Evolutionary conservation across 2,797 vertebrate genomes (phyloP), one percentile per base, ranked within the genome.

Genomic region (Pseudomugil tenellus): DNA sequence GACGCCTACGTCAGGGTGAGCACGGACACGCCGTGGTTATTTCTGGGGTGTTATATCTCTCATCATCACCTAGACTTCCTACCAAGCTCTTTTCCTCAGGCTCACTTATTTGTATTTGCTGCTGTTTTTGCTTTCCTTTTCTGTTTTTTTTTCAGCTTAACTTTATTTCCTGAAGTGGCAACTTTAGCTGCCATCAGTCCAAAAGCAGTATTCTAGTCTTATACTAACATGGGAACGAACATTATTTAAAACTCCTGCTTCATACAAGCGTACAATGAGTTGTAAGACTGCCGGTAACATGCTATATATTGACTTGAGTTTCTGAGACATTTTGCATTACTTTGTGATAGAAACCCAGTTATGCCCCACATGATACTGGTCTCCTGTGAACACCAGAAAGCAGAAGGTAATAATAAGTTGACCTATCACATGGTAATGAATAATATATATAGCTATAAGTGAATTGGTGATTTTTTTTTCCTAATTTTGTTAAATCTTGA

Each of bases 1-100:
- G 98, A 99, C 52, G 94, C 97, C 52, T 99, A 98, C 79, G 96
- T 99, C 88, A 93, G 97, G 94, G 97, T 98, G 91, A 96, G 94
- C 34, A 48, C 55, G 51, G 65, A 70, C 65, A 21, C 28, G 7
- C 56, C 69, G 58, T 17, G 26, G 51, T 26, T 23, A 21, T 63
- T 60, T 77, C 48, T 23, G 2, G 51, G 21, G 17, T 51, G 46
- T 53, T 53, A 3, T 17, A 53, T 16, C 23, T 28, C 51, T 53
- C 51, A 17, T 53, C 10, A 16, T 53, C 26, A 29, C 51, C 51
- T 53, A 6, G 12, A 53, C 51, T 29, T 59, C 52, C 61, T 25
- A 52, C 41, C 17, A 57, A 60, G 49, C 19, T 16, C 41, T 55
- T 41, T 58, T 53, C 72, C 61, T 67, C 11, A 58, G 35, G 65